Evolutionary conservation across 2,888 invertebrate species (phyloP).

Genomic region (Gisinianus flammeolus): DNA sequence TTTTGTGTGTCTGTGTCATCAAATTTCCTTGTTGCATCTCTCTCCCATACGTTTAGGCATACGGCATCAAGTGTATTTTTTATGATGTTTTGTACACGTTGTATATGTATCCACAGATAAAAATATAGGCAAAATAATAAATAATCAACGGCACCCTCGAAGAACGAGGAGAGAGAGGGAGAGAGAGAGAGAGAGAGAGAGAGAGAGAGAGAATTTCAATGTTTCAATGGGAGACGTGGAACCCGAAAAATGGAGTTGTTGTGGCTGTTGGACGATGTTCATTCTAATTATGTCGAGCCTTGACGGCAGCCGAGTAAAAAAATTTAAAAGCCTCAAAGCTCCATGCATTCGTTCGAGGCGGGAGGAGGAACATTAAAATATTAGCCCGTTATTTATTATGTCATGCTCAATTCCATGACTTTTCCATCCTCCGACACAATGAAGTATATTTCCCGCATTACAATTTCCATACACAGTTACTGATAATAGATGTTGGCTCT

Average conservation of each 20-base stretch:
- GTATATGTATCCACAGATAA: neutral
- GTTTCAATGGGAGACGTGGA: slow-evolving; percentile 1
- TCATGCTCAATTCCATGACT: slow-evolving; percentile 18
- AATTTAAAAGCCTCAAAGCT: slow-evolving; percentile 1
- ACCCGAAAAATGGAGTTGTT: neutral
- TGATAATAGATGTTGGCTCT: no score
- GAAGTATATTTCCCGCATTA: no score
- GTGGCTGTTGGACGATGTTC: slow-evolving; percentile 12
- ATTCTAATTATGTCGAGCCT: slow-evolving; percentile 21
- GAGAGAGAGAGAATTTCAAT: neutral
- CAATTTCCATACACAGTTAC: no score
- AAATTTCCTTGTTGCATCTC: neutral
- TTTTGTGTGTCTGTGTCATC: neutral
- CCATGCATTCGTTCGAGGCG: slow-evolving; percentile 1
- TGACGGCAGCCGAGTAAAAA: neutral
- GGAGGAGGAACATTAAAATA: slow-evolving; percentile 20
- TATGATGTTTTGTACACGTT: neutral
- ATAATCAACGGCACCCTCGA: slow-evolving; percentile 1
- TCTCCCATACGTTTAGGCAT: neutral
- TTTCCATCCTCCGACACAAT: neutral
- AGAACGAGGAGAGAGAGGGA: neutral
- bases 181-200: neutral
- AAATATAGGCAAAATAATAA: slow-evolving; percentile 5
- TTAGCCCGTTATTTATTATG: slow-evolving; percentile 28
- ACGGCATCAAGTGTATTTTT: neutral